Evolutionary conservation across 1,140 invertebrate species (phyloP).

Genomic region (Apocrypta bakeri): DNA sequence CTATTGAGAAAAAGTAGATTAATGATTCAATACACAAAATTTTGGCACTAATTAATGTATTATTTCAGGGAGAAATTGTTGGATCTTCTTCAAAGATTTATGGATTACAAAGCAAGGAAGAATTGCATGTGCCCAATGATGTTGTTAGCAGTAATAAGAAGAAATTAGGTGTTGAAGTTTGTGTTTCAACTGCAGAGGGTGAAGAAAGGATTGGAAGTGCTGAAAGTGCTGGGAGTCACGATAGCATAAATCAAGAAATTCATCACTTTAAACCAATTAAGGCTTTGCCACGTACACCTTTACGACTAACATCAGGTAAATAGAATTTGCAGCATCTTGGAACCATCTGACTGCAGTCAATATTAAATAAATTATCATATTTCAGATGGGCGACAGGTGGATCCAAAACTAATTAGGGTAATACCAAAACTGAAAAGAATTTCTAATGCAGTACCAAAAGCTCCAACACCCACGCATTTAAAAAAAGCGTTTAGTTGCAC

Average conservation of each 20-base stretch:
- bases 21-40: background rate
- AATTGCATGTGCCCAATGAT: constrained; percentile 75
- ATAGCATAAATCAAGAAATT: constrained; percentile 77
- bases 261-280: constrained; percentile 78
- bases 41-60: background rate
- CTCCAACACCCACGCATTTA: constrained; percentile 62
- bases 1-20: background rate
- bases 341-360: constrained; percentile 26
- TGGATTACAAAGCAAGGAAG: constrained; percentile 73
- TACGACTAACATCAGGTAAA: constrained; percentile 66
- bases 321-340: background rate
- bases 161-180: constrained; percentile 68
- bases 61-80: constrained; percentile 57
- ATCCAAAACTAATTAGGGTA: constrained; percentile 71
- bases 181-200: constrained; percentile 61
- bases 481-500: constrained; percentile 69
- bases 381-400: constrained; percentile 69
- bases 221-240: constrained; percentile 74
- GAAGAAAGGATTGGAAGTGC: constrained; percentile 68
- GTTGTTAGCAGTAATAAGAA: constrained; percentile 73
- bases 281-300: constrained; percentile 73
- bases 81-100: constrained; percentile 68
- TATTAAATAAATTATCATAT: background rate
- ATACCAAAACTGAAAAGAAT: constrained; percentile 65
- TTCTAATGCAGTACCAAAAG: constrained; percentile 62